Base-by-base conservation (phyloP, 2,888 invertebrate species). In the Plutella xylostella region DNA sequence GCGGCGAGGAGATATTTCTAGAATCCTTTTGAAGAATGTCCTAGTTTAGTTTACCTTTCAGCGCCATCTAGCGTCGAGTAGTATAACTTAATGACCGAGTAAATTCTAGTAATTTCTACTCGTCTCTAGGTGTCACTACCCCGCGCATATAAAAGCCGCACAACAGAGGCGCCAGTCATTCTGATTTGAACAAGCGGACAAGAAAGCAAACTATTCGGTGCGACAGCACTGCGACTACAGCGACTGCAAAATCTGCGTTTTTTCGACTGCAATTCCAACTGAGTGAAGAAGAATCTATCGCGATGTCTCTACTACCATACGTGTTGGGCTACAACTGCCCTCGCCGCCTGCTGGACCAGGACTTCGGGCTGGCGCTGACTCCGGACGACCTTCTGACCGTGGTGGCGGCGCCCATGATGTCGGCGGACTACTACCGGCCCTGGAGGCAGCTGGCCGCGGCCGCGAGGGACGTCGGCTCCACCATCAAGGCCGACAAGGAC, bases 401-500 rank as follows among this genome's bases (percentile, higher is more conserved):
- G 6, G 52, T 60, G 2, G 53, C 67, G 12, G 43, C 64, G 0
- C 69, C 19, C 14, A n/a, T 28, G 9, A 6, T 66, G 3, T 58
- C 61, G 25, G 53, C 71, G 21, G 69, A 75, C 45, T 72, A 80
- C 54, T 71, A 61, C 55, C 51, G 70, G 44, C 70, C 69, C 9
- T 73, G 72, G 71, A 62, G 80, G 35, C 77, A 73, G 22, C 54
- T 76, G 42, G 65, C 72, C 4, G 53, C 75, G 7, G 70, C 72
- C 35, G 64, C 66, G 39, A 60, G 66, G 43, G 86, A 85, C 56
- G 66, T 84, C 34, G 84, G 76, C 1, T 85, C 84, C 2, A 84
- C 74, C 20, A 76, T 88, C 45, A 69, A 74, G 21, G 61, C 66
- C 1, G 82, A 85, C 54, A 78, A 83, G 18, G 77, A 87, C 37